These are phyloP conservation scores for Pachyuromys duprasi DNA, from an alignment of 2,797 vertebrate species.

Conservation along the genomic window DNA sequence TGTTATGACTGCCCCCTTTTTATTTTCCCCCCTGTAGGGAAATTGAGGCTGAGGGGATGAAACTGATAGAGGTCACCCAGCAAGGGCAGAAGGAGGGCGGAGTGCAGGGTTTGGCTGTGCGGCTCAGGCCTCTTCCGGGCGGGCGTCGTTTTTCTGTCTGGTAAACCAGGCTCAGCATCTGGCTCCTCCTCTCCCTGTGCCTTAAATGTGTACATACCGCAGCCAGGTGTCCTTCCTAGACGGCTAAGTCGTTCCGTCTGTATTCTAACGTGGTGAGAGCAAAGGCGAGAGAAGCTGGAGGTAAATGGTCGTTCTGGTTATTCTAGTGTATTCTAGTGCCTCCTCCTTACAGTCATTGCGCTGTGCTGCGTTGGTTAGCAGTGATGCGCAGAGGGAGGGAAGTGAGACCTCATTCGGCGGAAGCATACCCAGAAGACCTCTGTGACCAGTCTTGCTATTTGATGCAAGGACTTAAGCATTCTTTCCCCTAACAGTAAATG, in stretches of 20 bases:
- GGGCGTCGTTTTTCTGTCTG: background rate
- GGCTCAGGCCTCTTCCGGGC: background rate
- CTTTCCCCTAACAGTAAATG: background rate
- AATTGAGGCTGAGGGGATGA: constrained; percentile 32
- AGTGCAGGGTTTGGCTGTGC: constrained; percentile 6
- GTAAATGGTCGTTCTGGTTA: constrained; percentile 12
- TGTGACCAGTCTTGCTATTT: background rate
- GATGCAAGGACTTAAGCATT: background rate
- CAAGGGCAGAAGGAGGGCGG: background rate
- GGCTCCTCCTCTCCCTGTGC: background rate
- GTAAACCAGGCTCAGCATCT: background rate
- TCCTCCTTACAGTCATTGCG: background rate
- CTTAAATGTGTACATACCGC: background rate
- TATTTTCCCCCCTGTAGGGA: background rate
- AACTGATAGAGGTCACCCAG: constrained; percentile 55
- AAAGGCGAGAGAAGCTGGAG: background rate
- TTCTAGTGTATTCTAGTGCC: constrained; percentile 3
- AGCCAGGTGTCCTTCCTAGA: background rate
- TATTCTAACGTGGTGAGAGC: background rate
- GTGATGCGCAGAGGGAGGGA: background rate
- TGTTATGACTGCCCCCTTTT: constrained; percentile 34
- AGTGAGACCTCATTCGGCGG: background rate
- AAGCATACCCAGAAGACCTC: no score
- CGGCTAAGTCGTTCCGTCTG: background rate
- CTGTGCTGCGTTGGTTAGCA: background rate